A percentile compares a stretch with the other conserved stretches of the same genome.
These are phyloP conservation scores for Pocillopora damicornis DNA, from an alignment of 64 coral and sea anemone genomes.

Conservation along the genomic window DNA sequence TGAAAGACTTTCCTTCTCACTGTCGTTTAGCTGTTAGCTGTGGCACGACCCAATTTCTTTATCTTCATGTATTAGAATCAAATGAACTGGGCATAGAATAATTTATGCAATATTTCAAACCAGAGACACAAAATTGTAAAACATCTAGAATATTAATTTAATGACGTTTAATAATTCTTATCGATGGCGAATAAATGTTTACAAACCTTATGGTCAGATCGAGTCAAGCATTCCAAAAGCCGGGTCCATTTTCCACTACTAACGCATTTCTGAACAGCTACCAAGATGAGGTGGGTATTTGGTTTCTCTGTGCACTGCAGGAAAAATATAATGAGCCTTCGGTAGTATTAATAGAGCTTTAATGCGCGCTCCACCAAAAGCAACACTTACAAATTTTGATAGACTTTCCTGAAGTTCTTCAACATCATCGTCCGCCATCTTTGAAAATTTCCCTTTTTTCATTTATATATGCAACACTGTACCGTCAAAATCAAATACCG, in stretches of 20 bases:
- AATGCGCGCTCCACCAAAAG: too few species aligned
- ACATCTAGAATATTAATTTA: background rate
- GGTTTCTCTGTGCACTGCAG: constrained; percentile 6
- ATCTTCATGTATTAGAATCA: too few species aligned
- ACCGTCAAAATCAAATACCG: background rate
- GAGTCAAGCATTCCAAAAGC: constrained; percentile 16
- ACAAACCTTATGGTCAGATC: constrained; percentile 17
- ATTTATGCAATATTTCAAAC: too few species aligned
- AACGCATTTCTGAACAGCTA: constrained; percentile 26
- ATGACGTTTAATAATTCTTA: background rate
- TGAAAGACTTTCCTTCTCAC: too few species aligned
- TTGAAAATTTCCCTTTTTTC: background rate
- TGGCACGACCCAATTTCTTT: too few species aligned
- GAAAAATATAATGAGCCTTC: background rate
- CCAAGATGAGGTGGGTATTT: constrained; percentile 27
- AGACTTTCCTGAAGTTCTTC: constrained; percentile 18
- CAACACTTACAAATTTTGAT: constrained; percentile 25
- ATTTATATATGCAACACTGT: background rate
- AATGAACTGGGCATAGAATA: too few species aligned
- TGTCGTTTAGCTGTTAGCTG: too few species aligned
- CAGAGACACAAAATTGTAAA: too few species aligned
- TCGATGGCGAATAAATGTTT: background rate
- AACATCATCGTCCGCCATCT: constrained; percentile 3
- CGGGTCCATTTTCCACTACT: background rate
- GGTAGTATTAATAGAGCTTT: background rate